Evolutionary conservation across 2,113 vertebrate genomes (phyloP), one percentile per base, ranked within the genome.

Genomic region (Colius striatus): DNA sequence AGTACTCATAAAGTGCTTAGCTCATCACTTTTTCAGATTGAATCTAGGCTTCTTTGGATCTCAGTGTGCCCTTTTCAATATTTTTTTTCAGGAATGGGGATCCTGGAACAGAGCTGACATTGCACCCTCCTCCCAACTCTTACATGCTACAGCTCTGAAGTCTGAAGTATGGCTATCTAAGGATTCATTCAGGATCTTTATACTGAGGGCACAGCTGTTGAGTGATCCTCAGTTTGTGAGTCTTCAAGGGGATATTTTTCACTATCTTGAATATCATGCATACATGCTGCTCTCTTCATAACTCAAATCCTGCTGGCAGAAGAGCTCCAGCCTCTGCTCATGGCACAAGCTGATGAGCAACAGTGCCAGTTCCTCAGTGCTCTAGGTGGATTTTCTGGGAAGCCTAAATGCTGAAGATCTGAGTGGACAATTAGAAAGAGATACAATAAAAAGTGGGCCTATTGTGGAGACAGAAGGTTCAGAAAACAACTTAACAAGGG

Each of bases 1-100:
- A 3, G 0, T 11, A 47, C 16, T 38, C 10, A 16, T 26, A 10
- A 11, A 0, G 4, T 20, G 34, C 20, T 66, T 47, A 29, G 23
- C 19, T 61, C 45, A 38, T 6, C 17, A 23, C n/a, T 36, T 50
- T 22, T 78, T 32, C 47, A 65, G 25, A 74, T 27, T n/a, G 34
- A 58, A 38, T 18, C 16, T 1, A 27, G 41, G 29, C 16, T 48
- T 57, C 26, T 29, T 32, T 25, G 32, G 25, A 51, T 25, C 23
- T 11, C 62, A 38, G 10, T 11, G 14, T 12, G 54, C 19, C 63
- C 71, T 58, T 27, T 76, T 11, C n/a, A 29, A 25, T 14, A 57
- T 14, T 17, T 18, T 29, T 79, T 62, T 62, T 29, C 54, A 80
- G 45, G 20, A 77, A 43, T 1, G 2, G 21, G 22, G 29, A 43